These are phyloP conservation scores for Nemopilema nomurai DNA, from an alignment of 30 jellyfish, hydroid and myxozoan species.

Conservation along the genomic window DNA sequence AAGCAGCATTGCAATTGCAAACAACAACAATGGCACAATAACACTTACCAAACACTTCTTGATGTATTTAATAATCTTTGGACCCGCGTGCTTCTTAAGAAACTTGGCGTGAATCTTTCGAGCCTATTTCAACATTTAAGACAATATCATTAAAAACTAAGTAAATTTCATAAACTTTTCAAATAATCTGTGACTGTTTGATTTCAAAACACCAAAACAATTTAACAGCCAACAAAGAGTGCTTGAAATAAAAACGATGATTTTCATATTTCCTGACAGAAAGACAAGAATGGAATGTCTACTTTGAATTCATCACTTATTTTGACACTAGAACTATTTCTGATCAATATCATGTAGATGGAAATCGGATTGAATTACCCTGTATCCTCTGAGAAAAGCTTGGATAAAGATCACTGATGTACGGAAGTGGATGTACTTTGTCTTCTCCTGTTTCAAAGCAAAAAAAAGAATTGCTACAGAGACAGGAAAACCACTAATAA, in stretches of 20 bases:
- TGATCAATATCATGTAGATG: no score
- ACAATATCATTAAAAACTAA: no score
- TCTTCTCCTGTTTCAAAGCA: slow-evolving; percentile 64
- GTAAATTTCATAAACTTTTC: no score
- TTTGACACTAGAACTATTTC: no score
- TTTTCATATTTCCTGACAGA: neutral
- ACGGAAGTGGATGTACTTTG: slow-evolving; percentile 54
- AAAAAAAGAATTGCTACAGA: slow-evolving; percentile 6
- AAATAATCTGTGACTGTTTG: no score
- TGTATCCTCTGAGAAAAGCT: slow-evolving; percentile 85
- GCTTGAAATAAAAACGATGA: neutral
- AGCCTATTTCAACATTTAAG: slow-evolving; percentile 40
- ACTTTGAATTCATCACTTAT: no score
- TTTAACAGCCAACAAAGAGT: neutral
- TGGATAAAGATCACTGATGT: slow-evolving; percentile 74
- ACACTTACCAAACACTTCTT: slow-evolving; percentile 77
- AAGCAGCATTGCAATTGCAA: no score
- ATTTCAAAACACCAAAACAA: no score
- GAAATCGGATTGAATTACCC: no score
- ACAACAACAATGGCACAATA: no score
- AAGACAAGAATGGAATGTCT: neutral
- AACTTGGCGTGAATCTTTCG: slow-evolving; percentile 79
- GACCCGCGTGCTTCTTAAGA: slow-evolving; percentile 92
- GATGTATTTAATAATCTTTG: slow-evolving; percentile 75
- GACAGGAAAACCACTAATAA: neutral